Percentiles rank a stretch among this genome's conserved stretches.
phyloP scores from a whole-genome alignment of 2,888 invertebrate genomes.

The Drosophila mercatorum region DNA sequence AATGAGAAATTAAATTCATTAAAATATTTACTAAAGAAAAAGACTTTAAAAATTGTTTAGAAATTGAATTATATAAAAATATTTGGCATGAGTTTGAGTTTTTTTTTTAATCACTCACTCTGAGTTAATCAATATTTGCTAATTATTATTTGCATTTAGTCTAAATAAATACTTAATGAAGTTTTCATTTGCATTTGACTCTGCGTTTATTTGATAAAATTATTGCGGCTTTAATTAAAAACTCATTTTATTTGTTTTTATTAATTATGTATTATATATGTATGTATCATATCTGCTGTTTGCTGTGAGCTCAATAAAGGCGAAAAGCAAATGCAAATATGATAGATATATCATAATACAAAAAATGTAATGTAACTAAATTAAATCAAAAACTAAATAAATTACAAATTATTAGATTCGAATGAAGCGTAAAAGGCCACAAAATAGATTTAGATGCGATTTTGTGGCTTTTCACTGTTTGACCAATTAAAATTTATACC shows the following conservation, averaged over 20 bases:
- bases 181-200: background rate
- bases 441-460: slow-evolving; percentile 4
- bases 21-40: background rate
- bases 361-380: slow-evolving; percentile 4
- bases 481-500: background rate
- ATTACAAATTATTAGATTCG: slow-evolving; percentile 2
- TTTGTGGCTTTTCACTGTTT: slow-evolving; percentile 1
- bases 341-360: background rate
- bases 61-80: background rate
- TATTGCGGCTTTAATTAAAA: slow-evolving; percentile 15
- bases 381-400: slow-evolving; percentile 5
- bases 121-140: background rate
- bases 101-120: background rate
- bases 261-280: background rate
- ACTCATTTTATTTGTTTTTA: background rate
- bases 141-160: background rate
- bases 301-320: background rate
- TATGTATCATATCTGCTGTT: background rate
- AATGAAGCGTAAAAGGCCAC: background rate
- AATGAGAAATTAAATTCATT: background rate
- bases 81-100: background rate
- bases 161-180: slow-evolving; percentile 12
- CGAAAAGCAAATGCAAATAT: background rate
- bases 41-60: background rate
- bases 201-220: slow-evolving; percentile 7